Percentiles rank a stretch among this genome's conserved stretches.
These are phyloP conservation scores for Xerus rutilus DNA, from an alignment of 2,797 vertebrate genomes.

Conservation along the genomic window DNA sequence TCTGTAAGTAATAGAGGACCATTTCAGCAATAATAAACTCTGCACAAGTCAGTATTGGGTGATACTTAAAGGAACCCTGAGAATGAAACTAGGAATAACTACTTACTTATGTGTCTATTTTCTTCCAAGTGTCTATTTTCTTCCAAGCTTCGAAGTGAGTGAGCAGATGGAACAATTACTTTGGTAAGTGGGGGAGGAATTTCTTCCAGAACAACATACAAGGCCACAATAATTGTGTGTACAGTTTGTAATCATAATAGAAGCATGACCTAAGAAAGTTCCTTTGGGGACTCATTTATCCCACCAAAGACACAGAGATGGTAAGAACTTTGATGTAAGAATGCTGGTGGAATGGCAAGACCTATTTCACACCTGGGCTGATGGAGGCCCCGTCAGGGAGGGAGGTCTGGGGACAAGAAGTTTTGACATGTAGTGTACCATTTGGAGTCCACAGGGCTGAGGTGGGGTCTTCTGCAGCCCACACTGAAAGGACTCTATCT, in stretches of 20 bases:
- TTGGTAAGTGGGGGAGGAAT: background rate
- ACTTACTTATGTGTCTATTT: background rate
- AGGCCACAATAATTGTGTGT: background rate
- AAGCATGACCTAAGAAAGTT: background rate
- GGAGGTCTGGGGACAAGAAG: background rate
- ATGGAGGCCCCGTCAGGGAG: background rate
- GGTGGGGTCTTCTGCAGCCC: background rate
- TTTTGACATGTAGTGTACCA: background rate
- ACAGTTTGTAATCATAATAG: background rate
- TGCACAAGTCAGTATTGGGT: background rate
- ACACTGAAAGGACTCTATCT: background rate
- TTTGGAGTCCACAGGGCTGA: background rate
- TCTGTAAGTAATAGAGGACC: slow-evolving; percentile 21
- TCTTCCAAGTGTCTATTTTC: background rate
- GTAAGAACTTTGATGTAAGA: background rate
- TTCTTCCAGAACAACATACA: slow-evolving; percentile 1
- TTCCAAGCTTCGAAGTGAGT: background rate
- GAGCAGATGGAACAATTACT: background rate
- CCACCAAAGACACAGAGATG: background rate
- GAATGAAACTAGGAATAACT: background rate
- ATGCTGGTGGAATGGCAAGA: background rate
- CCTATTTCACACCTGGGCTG: background rate
- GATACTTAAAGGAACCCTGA: background rate
- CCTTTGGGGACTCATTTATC: background rate
- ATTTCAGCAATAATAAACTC: slow-evolving; percentile 9